Conservation (phyloP, 2,113 vertebrate species). For the Colistium nudipinnis region DNA sequence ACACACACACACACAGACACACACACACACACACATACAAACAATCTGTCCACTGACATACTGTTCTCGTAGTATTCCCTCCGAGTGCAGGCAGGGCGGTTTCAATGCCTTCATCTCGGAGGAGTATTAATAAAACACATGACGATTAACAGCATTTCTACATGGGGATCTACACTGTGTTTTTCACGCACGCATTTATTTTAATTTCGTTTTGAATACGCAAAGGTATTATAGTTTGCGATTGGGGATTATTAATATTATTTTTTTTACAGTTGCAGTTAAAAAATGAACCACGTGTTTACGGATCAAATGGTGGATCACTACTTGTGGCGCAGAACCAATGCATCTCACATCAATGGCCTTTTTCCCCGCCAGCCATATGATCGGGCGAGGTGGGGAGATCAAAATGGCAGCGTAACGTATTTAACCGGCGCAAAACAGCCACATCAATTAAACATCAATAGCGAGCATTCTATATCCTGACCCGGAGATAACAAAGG, state of each 20-base stretch:
- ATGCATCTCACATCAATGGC: constrained; percentile 62
- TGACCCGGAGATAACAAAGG: constrained; percentile 61
- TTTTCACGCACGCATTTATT: neutral
- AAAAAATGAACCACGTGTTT: constrained; percentile 40
- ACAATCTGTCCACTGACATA: constrained; percentile 64
- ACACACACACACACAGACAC: constrained; percentile 30
- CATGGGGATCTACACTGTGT: neutral
- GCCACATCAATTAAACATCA: constrained; percentile 78
- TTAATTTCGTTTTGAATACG: neutral
- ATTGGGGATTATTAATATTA: too few species aligned
- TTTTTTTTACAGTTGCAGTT: too few species aligned
- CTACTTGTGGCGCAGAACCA: constrained; percentile 42
- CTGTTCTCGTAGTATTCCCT: constrained; percentile 62
- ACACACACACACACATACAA: constrained; percentile 27
- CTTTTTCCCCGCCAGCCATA: constrained; percentile 43
- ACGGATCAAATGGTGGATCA: constrained; percentile 46
- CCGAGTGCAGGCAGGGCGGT: constrained; percentile 30
- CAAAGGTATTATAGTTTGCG: neutral
- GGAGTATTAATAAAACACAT: constrained; percentile 27
- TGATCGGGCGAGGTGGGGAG: constrained; percentile 40
- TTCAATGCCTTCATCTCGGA: constrained; percentile 43
- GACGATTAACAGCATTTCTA: constrained; percentile 11
- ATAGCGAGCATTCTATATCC: constrained; percentile 57
- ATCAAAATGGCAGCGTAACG: constrained; percentile 64
- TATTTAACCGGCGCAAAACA: constrained; percentile 60